phyloP scores from a whole-genome alignment of 2,113 vertebrate genomes.

The Argyrosomus japonicus region DNA sequence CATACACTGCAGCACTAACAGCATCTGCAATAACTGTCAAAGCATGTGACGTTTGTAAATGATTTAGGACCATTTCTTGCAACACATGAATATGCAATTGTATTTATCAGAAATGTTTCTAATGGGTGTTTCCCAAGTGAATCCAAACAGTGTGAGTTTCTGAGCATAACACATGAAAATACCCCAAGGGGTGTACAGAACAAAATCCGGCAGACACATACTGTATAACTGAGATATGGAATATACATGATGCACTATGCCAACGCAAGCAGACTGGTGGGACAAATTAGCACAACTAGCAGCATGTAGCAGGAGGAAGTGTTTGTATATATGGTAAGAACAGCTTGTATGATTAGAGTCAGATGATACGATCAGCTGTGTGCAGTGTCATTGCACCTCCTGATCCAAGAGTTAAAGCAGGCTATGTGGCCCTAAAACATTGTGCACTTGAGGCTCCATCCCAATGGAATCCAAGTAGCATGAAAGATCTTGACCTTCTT shows the following conservation, averaged over 20 bases:
- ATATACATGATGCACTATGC: constrained; percentile 40
- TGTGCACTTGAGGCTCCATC: neutral
- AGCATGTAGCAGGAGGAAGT: constrained; percentile 20
- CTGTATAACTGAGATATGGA: constrained; percentile 47
- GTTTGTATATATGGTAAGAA: constrained; percentile 29
- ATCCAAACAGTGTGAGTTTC: constrained; percentile 60
- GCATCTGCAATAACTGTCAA: constrained; percentile 33
- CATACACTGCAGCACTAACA: constrained; percentile 8
- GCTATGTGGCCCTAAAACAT: neutral
- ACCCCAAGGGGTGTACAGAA: constrained; percentile 45
- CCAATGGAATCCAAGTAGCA: neutral
- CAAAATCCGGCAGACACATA: constrained; percentile 51
- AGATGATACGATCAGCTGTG: constrained; percentile 33
- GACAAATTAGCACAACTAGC: constrained; percentile 29
- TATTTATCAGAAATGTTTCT: constrained; percentile 54
- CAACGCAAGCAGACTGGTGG: constrained; percentile 29
- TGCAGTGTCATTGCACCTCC: neutral
- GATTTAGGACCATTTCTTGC: constrained; percentile 44
- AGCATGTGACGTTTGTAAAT: constrained; percentile 44
- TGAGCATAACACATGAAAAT: constrained; percentile 51
- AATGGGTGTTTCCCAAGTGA: constrained; percentile 55
- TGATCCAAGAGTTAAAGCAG: neutral
- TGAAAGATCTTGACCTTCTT: neutral
- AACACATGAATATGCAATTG: constrained; percentile 61
- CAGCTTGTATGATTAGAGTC: constrained; percentile 23